Conservation (phyloP, 2,113 vertebrate genomes). For the Hippocampus abdominalis region DNA sequence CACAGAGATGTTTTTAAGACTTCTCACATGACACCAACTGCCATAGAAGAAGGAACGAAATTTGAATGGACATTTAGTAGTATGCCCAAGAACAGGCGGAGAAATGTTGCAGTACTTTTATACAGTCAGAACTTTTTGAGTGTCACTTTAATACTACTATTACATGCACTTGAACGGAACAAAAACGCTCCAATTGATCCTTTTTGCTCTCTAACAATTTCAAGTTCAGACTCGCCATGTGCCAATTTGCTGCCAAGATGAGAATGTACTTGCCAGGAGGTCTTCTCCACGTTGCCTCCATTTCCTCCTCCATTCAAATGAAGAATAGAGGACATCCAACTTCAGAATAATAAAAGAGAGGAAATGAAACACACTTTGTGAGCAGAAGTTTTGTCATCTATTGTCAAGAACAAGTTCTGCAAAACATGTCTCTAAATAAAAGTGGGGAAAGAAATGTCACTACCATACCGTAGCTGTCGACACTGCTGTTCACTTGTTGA, state of each 20-base stretch:
- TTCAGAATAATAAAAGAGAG: neutral
- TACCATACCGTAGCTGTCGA: neutral
- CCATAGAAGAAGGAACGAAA: too few relatives aligned
- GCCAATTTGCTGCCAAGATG: neutral
- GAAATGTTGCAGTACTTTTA: too few relatives aligned
- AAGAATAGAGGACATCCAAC: neutral
- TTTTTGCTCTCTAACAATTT: neutral
- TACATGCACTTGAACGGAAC: neutral
- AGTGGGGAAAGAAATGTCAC: neutral
- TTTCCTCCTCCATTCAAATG: neutral
- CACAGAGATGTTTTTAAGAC: too few relatives aligned
- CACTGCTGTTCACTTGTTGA: conserved; percentile 7
- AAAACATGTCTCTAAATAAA: neutral
- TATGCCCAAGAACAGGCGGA: too few relatives aligned
- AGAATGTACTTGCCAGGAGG: neutral
- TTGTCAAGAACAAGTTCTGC: neutral
- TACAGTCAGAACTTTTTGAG: too few relatives aligned
- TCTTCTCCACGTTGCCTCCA: neutral
- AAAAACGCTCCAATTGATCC: neutral
- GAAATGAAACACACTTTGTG: neutral
- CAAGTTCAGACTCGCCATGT: neutral
- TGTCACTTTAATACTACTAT: too few relatives aligned
- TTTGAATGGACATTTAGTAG: too few relatives aligned
- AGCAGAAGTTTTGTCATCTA: neutral
- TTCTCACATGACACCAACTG: too few relatives aligned